These are phyloP conservation scores for Trachelipus rathkii DNA, from an alignment of 1,140 invertebrate species.

Conservation along the genomic window DNA sequence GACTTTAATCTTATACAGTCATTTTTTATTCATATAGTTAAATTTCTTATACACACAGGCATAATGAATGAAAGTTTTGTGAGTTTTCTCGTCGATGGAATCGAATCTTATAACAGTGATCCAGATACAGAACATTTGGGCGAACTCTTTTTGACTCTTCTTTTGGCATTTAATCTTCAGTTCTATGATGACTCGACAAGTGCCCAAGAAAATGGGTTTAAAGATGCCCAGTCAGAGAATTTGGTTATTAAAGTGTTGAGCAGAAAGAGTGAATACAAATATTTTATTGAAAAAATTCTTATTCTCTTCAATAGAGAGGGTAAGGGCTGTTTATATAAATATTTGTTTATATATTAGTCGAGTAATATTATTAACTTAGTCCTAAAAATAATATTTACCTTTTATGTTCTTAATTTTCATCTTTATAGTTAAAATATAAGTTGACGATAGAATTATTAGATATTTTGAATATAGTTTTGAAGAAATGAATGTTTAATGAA, in stretches of 20 bases:
- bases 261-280: conserved; percentile 67
- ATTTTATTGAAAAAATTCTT: conserved; percentile 82
- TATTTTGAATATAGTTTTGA: too few species aligned
- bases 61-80: conserved; percentile 74
- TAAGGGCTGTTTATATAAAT: conserved; percentile 48
- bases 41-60: conserved; percentile 54
- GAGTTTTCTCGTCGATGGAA: conserved; percentile 68
- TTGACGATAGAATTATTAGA: too few species aligned
- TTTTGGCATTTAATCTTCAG: conserved; percentile 84
- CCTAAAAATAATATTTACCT: too few species aligned
- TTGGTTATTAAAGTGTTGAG: conserved; percentile 70
- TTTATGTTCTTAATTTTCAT: too few species aligned
- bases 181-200: conserved; percentile 53
- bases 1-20: too few species aligned
- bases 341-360: too few species aligned
- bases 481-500: too few species aligned
- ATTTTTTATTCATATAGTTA: too few species aligned
- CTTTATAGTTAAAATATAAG: too few species aligned
- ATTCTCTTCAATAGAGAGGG: conserved; percentile 83
- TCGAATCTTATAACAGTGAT: conserved; percentile 70
- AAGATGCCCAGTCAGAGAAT: conserved; percentile 57
- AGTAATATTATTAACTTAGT: too few species aligned
- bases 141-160: conserved; percentile 73
- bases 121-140: conserved; percentile 65
- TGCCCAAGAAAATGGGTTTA: background rate